These are phyloP conservation scores for Caradrina kadenii DNA, from an alignment of 2,888 invertebrate genomes.

Conservation along the genomic window DNA sequence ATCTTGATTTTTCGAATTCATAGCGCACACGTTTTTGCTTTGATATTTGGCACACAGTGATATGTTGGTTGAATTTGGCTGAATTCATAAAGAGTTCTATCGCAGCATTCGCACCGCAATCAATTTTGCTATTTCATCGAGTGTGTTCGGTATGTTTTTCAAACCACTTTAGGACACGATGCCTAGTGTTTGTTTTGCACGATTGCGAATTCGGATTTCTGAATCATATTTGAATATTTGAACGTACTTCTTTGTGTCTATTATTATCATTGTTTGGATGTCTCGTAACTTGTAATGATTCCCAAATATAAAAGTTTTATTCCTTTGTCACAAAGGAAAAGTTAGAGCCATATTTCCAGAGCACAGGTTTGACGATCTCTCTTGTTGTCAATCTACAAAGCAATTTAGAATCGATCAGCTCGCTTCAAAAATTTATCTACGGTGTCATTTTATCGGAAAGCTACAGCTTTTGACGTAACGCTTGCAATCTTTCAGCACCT, in stretches of 20 bases:
- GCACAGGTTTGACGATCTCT: constrained; percentile 35
- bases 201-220: constrained; percentile 37
- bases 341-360: constrained; percentile 13
- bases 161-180: constrained; percentile 20
- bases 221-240: constrained; percentile 39
- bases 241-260: constrained; percentile 25
- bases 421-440: constrained; percentile 46
- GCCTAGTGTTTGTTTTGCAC: constrained; percentile 29
- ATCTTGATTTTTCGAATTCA: constrained; percentile 30
- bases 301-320: constrained; percentile 24
- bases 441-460: constrained; percentile 48
- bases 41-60: constrained; percentile 54
- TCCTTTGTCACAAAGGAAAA: constrained; percentile 23
- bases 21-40: constrained; percentile 37
- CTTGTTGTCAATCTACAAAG: constrained; percentile 51
- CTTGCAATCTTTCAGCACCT: constrained; percentile 50
- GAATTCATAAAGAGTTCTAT: constrained; percentile 36
- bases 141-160: constrained; percentile 25
- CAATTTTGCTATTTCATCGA: constrained; percentile 43
- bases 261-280: constrained; percentile 19
- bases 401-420: constrained; percentile 58
- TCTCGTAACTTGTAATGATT: constrained; percentile 27
- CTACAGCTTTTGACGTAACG: constrained; percentile 38
- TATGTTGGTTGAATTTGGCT: constrained; percentile 48
- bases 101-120: constrained; percentile 34